These are phyloP conservation scores for Sicus ferrugineus DNA, from an alignment of 2,888 invertebrate genomes.

Conservation along the genomic window DNA sequence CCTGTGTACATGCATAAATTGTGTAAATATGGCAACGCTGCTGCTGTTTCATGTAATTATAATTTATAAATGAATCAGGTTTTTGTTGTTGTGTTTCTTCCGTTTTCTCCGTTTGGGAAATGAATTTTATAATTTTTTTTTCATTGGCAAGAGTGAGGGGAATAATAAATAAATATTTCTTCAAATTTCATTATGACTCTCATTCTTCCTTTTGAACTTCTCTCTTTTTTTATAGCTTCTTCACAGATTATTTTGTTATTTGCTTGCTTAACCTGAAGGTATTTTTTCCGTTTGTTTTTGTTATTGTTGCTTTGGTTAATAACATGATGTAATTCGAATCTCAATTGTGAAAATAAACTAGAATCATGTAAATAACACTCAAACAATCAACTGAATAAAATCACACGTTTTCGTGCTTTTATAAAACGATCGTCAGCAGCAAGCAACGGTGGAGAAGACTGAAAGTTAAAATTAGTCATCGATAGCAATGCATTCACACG, in stretches of 20 bases:
- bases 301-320: not conserved
- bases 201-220: not conserved
- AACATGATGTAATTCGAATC: conserved; percentile 15
- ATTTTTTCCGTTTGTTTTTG: not conserved
- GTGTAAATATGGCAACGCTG: too few relatives aligned
- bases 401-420: not conserved
- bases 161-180: too few relatives aligned
- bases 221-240: too few relatives aligned
- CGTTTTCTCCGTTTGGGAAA: too few relatives aligned
- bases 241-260: not conserved
- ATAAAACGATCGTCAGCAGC: not conserved
- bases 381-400: not conserved
- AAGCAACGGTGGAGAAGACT: too few relatives aligned
- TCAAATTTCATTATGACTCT: not conserved
- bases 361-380: not conserved
- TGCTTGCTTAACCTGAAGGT: not conserved
- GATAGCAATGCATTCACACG: too few relatives aligned
- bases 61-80: too few relatives aligned
- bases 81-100: too few relatives aligned
- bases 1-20: too few relatives aligned
- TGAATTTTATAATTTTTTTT: not conserved
- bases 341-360: conserved; percentile 4
- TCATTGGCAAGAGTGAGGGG: conserved; percentile 18
- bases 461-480: too few relatives aligned
- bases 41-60: too few relatives aligned